Percentiles rank a stretch among this genome's conserved stretches.
phyloP scores from a whole-genome alignment of 1,140 invertebrate species.

The Globodera rostochiensis region DNA sequence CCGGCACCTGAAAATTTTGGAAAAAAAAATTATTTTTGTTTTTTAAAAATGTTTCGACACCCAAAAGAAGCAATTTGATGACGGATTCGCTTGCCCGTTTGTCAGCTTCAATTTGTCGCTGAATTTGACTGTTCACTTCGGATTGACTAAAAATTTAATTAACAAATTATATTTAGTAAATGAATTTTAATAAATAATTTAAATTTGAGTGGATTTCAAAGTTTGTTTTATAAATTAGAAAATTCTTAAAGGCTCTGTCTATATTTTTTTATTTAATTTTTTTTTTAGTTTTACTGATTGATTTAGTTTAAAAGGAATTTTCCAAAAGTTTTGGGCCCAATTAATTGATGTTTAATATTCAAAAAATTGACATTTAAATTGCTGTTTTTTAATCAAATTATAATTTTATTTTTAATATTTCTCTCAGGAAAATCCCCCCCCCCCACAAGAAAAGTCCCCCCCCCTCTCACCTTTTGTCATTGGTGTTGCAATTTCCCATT shows the following conservation, averaged over 20 bases:
- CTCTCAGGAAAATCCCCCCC: background rate
- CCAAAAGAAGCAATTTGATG: slow-evolving; percentile 51
- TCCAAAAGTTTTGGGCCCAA: too few relatives aligned
- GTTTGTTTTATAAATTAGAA: too few relatives aligned
- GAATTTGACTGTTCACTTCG: slow-evolving; percentile 42
- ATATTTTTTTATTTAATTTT: too few relatives aligned
- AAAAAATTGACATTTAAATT: background rate
- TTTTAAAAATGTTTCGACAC: slow-evolving; percentile 5
- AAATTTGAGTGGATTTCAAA: too few relatives aligned
- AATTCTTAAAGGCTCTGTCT: background rate
- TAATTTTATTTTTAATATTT: background rate
- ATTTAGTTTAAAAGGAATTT: too few relatives aligned
- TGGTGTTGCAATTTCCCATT: slow-evolving; percentile 32
- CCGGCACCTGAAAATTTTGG: slow-evolving; percentile 41
- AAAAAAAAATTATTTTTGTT: background rate
- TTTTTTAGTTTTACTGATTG: background rate
- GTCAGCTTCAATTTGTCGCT: slow-evolving; percentile 44
- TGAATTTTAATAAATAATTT: background rate
- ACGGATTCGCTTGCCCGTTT: slow-evolving; percentile 49
- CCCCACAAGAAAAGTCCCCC: background rate
- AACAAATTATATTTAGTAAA: background rate
- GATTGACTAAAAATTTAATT: slow-evolving; percentile 21
- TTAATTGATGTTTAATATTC: background rate
- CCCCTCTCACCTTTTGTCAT: slow-evolving; percentile 15
- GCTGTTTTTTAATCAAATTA: background rate